These are phyloP conservation scores for Pyxicephalus adspersus DNA, from an alignment of 2,113 vertebrate genomes.

Conservation along the genomic window DNA sequence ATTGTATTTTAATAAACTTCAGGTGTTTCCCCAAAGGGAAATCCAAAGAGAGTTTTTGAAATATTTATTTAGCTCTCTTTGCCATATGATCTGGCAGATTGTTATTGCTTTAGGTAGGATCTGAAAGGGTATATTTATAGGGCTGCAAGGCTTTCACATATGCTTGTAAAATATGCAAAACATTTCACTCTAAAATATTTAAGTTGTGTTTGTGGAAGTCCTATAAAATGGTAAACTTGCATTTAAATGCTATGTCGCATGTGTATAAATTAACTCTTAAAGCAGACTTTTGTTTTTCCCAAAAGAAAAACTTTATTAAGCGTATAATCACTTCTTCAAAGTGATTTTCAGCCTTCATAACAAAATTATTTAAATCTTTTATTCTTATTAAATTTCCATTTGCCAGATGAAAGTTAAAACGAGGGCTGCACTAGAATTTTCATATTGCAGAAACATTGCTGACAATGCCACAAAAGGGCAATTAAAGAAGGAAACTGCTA, in stretches of 20 bases:
- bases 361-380: too few relatives aligned
- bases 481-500: too few relatives aligned
- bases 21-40: not conserved
- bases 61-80: not conserved
- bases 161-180: not conserved
- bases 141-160: not conserved
- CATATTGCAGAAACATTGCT: too few relatives aligned
- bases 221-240: not conserved
- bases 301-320: too few relatives aligned
- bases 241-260: not conserved
- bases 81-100: slow-evolving; percentile 5
- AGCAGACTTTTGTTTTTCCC: too few relatives aligned
- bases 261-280: not conserved
- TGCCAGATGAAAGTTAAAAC: too few relatives aligned
- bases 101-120: not conserved
- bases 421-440: too few relatives aligned
- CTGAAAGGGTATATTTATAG: not conserved
- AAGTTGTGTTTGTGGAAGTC: not conserved
- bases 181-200: slow-evolving; percentile 2
- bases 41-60: not conserved
- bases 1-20: not conserved
- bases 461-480: too few relatives aligned
- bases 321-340: too few relatives aligned
- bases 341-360: too few relatives aligned
- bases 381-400: too few relatives aligned